Conservation (phyloP, 2,888 invertebrate genomes). For the Mongoloraphidia duomilia region DNA sequence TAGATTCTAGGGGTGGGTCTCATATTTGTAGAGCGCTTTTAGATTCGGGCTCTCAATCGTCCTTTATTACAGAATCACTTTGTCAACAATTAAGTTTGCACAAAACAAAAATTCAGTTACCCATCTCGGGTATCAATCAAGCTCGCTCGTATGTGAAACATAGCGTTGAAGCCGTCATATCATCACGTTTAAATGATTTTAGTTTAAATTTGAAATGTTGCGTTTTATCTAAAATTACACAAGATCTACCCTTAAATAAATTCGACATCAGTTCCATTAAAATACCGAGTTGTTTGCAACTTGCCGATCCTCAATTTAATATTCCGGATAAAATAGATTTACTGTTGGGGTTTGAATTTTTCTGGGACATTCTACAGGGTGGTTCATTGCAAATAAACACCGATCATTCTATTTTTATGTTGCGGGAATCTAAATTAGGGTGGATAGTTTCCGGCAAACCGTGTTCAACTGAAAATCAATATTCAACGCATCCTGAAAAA, state of each 20-base stretch:
- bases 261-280: constrained; percentile 8
- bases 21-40: constrained; percentile 12
- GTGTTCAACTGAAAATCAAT: too few relatives aligned
- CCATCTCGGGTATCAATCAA: too few relatives aligned
- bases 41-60: constrained; percentile 14
- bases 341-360: constrained; percentile 13
- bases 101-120: too few relatives aligned
- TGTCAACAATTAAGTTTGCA: too few relatives aligned
- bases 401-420: too few relatives aligned
- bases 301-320: constrained; percentile 13
- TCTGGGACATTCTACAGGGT: constrained; percentile 10
- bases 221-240: constrained; percentile 13
- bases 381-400: too few relatives aligned
- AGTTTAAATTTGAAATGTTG: constrained; percentile 8
- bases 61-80: too few relatives aligned
- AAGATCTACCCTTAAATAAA: constrained; percentile 10
- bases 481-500: too few relatives aligned
- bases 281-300: constrained; percentile 10
- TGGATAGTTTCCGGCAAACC: too few relatives aligned
- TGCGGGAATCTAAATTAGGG: too few relatives aligned
- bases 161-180: too few relatives aligned
- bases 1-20: constrained; percentile 6
- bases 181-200: constrained; percentile 8
- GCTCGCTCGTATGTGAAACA: too few relatives aligned
- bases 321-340: constrained; percentile 11